A percentile compares a stretch with the other conserved stretches of the same genome.
Conservation (phyloP, 2,888 invertebrate species). For the Melanargia galathea region DNA sequence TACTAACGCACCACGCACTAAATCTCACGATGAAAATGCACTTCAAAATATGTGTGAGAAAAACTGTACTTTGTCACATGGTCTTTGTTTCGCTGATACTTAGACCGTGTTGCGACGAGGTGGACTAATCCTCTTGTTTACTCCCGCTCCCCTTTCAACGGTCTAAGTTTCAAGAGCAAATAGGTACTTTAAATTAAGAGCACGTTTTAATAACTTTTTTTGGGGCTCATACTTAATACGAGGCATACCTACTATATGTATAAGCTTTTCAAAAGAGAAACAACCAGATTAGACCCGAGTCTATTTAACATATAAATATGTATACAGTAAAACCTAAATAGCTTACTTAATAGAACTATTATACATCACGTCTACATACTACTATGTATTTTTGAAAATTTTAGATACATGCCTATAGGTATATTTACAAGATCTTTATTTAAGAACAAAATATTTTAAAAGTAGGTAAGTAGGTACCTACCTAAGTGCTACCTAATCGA, state of each 20-base stretch:
- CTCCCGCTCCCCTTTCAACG: conserved; percentile 29
- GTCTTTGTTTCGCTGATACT: conserved; percentile 36
- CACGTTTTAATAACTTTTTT: conserved; percentile 13
- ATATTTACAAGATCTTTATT: no score
- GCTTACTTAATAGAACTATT: no score
- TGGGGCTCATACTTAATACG: background rate
- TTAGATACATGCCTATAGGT: no score
- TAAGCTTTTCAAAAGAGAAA: background rate
- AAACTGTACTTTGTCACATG: conserved; percentile 33
- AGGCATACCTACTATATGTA: no score
- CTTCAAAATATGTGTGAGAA: conserved; percentile 32
- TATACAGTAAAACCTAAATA: no score
- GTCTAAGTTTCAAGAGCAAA: conserved; percentile 23
- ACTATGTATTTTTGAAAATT: no score
- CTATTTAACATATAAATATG: no score
- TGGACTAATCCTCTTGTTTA: conserved; percentile 33
- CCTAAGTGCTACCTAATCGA: no score
- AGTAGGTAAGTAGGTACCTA: no score
- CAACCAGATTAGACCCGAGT: no score
- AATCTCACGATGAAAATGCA: background rate
- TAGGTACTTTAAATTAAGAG: conserved; percentile 11
- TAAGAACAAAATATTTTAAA: no score
- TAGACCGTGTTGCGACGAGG: conserved; percentile 26
- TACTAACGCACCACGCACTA: background rate
- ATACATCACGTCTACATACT: no score